phyloP scores from a whole-genome alignment of 2,797 vertebrate genomes.

The Rhabdomys pumilio region DNA sequence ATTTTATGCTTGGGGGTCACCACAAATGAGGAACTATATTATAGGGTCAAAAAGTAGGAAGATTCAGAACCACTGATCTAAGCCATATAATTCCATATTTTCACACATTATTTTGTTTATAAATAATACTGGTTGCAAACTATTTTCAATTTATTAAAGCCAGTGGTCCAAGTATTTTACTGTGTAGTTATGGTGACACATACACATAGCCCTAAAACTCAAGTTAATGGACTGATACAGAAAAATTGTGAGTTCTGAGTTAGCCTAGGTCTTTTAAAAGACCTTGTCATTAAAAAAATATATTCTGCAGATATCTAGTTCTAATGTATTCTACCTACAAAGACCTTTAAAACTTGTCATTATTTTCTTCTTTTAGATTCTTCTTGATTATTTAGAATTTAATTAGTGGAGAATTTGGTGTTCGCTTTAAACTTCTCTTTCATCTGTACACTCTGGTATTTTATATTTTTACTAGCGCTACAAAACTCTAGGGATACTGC shows the following conservation, averaged over 20 bases:
- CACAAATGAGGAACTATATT: background rate
- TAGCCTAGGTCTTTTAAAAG: background rate
- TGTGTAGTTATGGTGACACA: background rate
- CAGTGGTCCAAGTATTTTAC: slow-evolving; percentile 27
- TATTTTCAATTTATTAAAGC: slow-evolving; percentile 55
- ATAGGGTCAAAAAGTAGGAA: background rate
- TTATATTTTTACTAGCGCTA: background rate
- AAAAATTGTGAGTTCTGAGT: background rate
- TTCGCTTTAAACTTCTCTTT: slow-evolving; percentile 10
- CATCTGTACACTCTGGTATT: slow-evolving; percentile 27
- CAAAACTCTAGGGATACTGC: background rate
- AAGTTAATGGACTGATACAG: background rate
- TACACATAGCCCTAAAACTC: background rate
- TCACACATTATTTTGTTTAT: slow-evolving; percentile 38
- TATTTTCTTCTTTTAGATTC: slow-evolving; percentile 48
- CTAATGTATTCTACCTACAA: slow-evolving; percentile 55
- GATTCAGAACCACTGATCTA: background rate
- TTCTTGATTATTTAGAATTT: slow-evolving; percentile 41
- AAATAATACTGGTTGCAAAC: slow-evolving; percentile 52
- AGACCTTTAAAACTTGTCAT: slow-evolving; percentile 27
- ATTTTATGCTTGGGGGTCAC: background rate
- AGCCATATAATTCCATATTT: slow-evolving; percentile 16
- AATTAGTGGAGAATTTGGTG: background rate
- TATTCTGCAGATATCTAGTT: background rate
- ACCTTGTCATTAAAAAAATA: background rate